Evolutionary conservation across 23 tunicate genomes (phyloP).

Genomic region (Diplosoma virens): DNA sequence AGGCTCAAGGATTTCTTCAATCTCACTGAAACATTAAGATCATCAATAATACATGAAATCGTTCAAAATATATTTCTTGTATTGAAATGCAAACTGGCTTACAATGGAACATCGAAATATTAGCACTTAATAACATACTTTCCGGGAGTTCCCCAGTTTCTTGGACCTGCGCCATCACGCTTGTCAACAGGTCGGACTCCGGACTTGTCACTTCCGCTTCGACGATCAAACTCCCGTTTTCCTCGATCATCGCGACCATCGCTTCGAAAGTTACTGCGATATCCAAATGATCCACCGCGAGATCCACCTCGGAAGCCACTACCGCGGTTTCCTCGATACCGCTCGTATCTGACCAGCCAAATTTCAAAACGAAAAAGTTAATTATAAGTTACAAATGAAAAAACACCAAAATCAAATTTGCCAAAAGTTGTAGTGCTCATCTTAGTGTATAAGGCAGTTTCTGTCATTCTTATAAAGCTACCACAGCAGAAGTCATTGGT

Average conservation of each 20-base stretch:
- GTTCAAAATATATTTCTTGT: too few relatives aligned
- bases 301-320: slow-evolving; percentile 61
- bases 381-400: too few relatives aligned
- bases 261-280: slow-evolving; percentile 39
- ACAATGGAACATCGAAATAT: too few relatives aligned
- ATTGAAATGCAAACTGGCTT: too few relatives aligned
- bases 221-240: slow-evolving; percentile 73
- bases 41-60: too few relatives aligned
- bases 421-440: too few relatives aligned
- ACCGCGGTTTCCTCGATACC: slow-evolving; percentile 59
- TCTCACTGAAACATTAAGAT: slow-evolving; percentile 44
- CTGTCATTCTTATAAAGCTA: too few relatives aligned
- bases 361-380: too few relatives aligned
- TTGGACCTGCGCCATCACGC: slow-evolving; percentile 79
- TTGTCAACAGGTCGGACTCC: slow-evolving; percentile 74
- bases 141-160: slow-evolving; percentile 93
- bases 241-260: slow-evolving; percentile 89
- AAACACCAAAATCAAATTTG: too few relatives aligned
- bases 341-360: slow-evolving; percentile 40
- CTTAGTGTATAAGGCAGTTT: too few relatives aligned
- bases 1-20: slow-evolving; percentile 51
- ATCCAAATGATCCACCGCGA: slow-evolving; percentile 23
- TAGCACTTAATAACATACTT: too few relatives aligned
- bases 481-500: too few relatives aligned
- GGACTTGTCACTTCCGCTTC: slow-evolving; percentile 77